Evolutionary conservation across 1,140 invertebrate species (phyloP).

Genomic region (Zaprionus lachaisei): DNA sequence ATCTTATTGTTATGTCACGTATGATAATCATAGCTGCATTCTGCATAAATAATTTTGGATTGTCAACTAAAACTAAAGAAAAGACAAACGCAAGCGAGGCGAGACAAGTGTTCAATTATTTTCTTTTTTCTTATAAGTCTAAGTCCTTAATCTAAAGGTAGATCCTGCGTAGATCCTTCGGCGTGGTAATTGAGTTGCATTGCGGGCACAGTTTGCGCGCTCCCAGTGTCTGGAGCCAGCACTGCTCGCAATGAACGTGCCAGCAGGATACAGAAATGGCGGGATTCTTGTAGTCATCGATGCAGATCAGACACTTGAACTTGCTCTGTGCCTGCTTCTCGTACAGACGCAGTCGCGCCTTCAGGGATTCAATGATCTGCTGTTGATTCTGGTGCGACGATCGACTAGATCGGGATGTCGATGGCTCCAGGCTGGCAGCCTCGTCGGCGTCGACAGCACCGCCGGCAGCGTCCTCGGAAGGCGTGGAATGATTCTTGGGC

Average conservation of each 20-base stretch:
- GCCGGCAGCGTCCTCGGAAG: constrained; percentile 23
- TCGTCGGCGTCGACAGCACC: constrained; percentile 17
- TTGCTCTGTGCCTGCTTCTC: constrained; percentile 85
- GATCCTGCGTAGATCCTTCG: constrained; percentile 93
- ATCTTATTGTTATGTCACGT: constrained; percentile 77
- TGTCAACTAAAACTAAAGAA: constrained; percentile 44
- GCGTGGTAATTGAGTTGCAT: constrained; percentile 97
- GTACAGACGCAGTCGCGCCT: constrained; percentile 89
- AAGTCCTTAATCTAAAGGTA: constrained; percentile 89
- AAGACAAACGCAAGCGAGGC: constrained; percentile 21
- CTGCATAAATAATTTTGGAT: constrained; percentile 60
- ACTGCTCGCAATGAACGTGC: constrained; percentile 98
- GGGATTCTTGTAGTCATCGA: constrained; percentile 94
- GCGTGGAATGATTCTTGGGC: constrained; percentile 45
- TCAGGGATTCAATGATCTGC: constrained; percentile 90
- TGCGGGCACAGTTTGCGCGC: constrained; percentile 97
- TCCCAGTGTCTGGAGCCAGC: constrained; percentile 95
- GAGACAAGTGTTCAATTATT: constrained; percentile 8
- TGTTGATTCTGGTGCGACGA: constrained; percentile 75
- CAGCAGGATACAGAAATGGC: constrained; percentile 97
- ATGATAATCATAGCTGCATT: constrained; percentile 56
- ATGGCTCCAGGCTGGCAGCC: constrained; percentile 40
- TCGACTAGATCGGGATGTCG: constrained; percentile 59
- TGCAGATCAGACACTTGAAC: constrained; percentile 93
- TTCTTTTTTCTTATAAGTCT: constrained; percentile 20